These are phyloP conservation scores for Scartelaos histophorus DNA, from an alignment of 2,113 vertebrate species.

Conservation along the genomic window DNA sequence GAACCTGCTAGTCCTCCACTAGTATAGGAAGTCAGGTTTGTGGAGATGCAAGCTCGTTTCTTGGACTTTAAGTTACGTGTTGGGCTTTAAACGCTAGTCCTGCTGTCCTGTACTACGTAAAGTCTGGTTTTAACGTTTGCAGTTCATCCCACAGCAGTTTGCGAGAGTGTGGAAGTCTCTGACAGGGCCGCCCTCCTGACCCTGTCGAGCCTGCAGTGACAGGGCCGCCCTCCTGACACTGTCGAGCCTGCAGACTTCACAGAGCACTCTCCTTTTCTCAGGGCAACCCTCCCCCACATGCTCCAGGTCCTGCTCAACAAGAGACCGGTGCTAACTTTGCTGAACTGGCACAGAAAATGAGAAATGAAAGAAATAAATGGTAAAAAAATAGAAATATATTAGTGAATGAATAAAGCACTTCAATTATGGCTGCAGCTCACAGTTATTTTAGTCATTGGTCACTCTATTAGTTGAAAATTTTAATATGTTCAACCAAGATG, in stretches of 20 bases:
- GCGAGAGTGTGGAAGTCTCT: constrained; percentile 27
- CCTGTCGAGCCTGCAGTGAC: constrained; percentile 39
- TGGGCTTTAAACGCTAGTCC: neutral
- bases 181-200: constrained; percentile 34
- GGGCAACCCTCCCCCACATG: neutral
- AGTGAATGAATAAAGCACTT: too few species aligned
- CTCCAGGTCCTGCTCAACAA: constrained; percentile 13
- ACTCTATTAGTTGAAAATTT: too few species aligned
- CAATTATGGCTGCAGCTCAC: too few species aligned
- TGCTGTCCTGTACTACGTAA: neutral
- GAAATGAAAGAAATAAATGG: too few species aligned
- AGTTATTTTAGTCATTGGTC: too few species aligned
- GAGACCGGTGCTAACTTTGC: constrained; percentile 3
- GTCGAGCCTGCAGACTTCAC: constrained; percentile 47
- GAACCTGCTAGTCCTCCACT: too few species aligned
- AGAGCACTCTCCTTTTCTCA: constrained; percentile 24
- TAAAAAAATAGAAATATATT: too few species aligned
- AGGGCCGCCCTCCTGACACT: constrained; percentile 31
- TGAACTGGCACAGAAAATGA: neutral
- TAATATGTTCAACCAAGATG: too few species aligned
- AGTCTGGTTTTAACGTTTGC: neutral
- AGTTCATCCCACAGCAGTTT: neutral
- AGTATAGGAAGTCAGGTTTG: too few species aligned
- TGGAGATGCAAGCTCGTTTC: too few species aligned
- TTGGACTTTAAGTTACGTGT: too few species aligned